Evolutionary conservation across 2,888 invertebrate species (phyloP).

Genomic region (Eupithecia subfuscata): DNA sequence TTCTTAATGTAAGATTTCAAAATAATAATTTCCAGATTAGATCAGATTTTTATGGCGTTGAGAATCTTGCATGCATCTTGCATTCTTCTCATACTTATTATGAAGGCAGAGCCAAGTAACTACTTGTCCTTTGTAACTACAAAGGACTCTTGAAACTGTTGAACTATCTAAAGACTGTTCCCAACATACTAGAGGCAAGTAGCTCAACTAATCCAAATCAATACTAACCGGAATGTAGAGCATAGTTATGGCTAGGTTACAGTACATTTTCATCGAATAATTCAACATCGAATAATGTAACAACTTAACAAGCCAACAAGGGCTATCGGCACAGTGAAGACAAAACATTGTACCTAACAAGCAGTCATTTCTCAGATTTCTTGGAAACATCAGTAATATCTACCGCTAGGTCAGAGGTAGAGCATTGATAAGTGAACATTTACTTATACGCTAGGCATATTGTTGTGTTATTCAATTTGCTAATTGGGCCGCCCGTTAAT

Average conservation of each 20-base stretch:
- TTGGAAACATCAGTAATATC: conserved; percentile 64
- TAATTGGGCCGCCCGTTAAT: conserved; percentile 64
- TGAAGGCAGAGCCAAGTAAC: not conserved
- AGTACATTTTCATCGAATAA: not conserved
- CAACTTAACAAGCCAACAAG: conserved; percentile 5
- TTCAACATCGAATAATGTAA: not conserved
- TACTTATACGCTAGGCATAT: conserved; percentile 45
- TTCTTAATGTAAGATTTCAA: not conserved
- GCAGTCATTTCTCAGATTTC: conserved; percentile 45
- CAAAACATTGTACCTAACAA: conserved; percentile 59
- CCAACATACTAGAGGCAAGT: not conserved
- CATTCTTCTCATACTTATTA: not conserved
- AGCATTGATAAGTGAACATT: conserved; percentile 65
- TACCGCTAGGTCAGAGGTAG: conserved; percentile 71
- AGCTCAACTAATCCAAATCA: not conserved
- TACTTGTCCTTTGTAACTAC: not conserved
- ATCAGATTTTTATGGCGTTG: not conserved
- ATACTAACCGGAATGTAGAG: not conserved
- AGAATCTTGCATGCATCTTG: not conserved
- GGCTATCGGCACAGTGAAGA: conserved; percentile 51
- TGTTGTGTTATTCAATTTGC: conserved; percentile 63
- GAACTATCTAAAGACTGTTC: not conserved
- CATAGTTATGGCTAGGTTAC: not conserved
- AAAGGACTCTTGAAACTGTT: not conserved
- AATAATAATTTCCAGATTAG: not conserved